Base-by-base conservation (phyloP, 2,797 vertebrate genomes). In the Pelobates cultripes region DNA sequence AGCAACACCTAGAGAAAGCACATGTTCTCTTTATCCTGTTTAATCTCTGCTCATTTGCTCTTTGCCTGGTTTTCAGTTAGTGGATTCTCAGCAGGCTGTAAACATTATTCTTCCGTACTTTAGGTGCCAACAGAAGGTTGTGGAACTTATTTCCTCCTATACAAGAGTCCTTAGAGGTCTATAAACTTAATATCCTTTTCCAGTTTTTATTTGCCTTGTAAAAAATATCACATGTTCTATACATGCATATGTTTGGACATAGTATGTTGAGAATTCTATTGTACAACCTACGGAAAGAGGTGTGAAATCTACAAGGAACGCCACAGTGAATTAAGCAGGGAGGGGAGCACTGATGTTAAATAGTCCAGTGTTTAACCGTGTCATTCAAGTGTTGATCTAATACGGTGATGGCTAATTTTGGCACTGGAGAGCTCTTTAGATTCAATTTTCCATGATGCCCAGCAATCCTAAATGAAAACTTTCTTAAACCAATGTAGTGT, bases 151-250 rank as follows among this genome's bases (percentile, higher is more conserved):
- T 88, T 87, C 79, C 81, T 78, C 70, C 70, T 75, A 3, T 0
- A 1, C 86, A 86, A 84, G 87, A 83, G 84, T 83, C 87, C 86
- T 86, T 75, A 0, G 81, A 86, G 86, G 81, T 90, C 85, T 88
- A 86, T 90, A 89, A 89, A 90, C 79, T 80, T 84, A 86, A 82
- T 86, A 61, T 70, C 75, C 78, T 43, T 81, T n/a, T 84, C 85
- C 80, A 75, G 87, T 88, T 84, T 86, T 89, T 88, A 90, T 88
- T 88, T 85, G 79, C 71, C 87, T 85, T 81, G 79, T 89, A 86
- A 90, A 89, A 78, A 77, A 85, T 84, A 87, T 85, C 83, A 70
- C 86, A 85, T 64, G 43, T 87, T 81, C 72, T 85, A 60, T 85
- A 86, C 85, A 81, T 86, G 84, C 85, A 81, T 86, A 82, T 87